These are phyloP conservation scores for Anastrepha obliqua DNA, from an alignment of 1,140 invertebrate species.

Conservation along the genomic window DNA sequence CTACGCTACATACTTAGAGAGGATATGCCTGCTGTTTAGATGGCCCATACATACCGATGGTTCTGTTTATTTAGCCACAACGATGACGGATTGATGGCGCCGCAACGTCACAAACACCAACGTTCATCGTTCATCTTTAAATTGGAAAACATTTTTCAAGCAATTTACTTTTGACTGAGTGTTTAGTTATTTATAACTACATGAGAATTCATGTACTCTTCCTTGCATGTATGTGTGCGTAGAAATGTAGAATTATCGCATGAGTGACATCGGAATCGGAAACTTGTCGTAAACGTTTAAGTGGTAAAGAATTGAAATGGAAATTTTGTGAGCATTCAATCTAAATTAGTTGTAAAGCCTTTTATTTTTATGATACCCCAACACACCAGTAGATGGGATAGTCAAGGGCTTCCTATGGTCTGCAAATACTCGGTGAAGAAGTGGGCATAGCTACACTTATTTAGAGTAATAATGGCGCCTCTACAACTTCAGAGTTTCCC, in stretches of 20 bases:
- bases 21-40: not conserved
- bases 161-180: conserved; percentile 22
- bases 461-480: too few relatives aligned
- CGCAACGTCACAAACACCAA: conserved; percentile 7
- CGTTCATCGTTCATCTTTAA: not conserved
- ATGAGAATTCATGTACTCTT: not conserved
- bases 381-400: too few relatives aligned
- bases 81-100: conserved; percentile 30
- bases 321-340: not conserved
- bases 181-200: conserved; percentile 19
- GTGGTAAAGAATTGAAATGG: not conserved
- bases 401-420: too few relatives aligned
- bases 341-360: not conserved
- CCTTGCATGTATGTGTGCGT: not conserved
- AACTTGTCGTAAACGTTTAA: not conserved
- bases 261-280: not conserved
- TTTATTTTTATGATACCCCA: too few relatives aligned
- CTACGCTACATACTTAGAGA: not conserved
- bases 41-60: not conserved
- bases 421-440: too few relatives aligned
- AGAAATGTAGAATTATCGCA: too few relatives aligned
- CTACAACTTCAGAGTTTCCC: too few relatives aligned
- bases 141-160: conserved; percentile 38
- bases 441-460: too few relatives aligned
- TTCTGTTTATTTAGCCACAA: conserved; percentile 4